Percentiles rank a stretch among this genome's conserved stretches.
Conservation (phyloP, 2,888 invertebrate genomes). For the Neoscelio sp. region DNA sequence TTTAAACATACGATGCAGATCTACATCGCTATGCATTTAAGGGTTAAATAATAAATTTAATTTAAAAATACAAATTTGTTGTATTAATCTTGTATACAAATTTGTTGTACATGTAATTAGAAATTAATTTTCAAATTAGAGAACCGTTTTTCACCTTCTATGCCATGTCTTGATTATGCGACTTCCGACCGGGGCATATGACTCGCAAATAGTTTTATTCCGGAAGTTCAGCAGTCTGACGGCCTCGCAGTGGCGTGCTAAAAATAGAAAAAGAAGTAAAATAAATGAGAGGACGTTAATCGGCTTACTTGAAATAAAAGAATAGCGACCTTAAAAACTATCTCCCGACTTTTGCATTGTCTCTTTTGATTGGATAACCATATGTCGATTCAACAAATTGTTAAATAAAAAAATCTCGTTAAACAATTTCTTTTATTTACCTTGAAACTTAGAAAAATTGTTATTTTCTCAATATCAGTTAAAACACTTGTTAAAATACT, state of each 20-base stretch:
- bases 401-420: no score
- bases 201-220: conserved; percentile 42
- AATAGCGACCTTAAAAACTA: conserved; percentile 4
- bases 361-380: conserved; percentile 6
- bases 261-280: conserved; percentile 51
- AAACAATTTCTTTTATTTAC: no score
- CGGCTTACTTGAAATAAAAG: conserved; percentile 16
- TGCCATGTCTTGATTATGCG: conserved; percentile 39
- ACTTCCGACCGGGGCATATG: conserved; percentile 47
- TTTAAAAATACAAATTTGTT: no score
- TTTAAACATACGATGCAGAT: no score
- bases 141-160: conserved; percentile 38
- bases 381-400: no score
- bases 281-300: conserved; percentile 15
- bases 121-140: conserved; percentile 10
- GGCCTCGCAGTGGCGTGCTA: conserved; percentile 41
- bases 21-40: no score
- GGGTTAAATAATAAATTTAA: no score
- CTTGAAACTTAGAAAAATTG: no score
- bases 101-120: no score
- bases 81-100: background rate
- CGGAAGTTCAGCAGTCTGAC: conserved; percentile 59
- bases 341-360: background rate
- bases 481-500: no score
- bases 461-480: no score